Percentiles rank a stretch among this genome's conserved stretches.
phyloP scores from a whole-genome alignment of 92 coral and sea anemone genomes.

The Nematostella vectensis region DNA sequence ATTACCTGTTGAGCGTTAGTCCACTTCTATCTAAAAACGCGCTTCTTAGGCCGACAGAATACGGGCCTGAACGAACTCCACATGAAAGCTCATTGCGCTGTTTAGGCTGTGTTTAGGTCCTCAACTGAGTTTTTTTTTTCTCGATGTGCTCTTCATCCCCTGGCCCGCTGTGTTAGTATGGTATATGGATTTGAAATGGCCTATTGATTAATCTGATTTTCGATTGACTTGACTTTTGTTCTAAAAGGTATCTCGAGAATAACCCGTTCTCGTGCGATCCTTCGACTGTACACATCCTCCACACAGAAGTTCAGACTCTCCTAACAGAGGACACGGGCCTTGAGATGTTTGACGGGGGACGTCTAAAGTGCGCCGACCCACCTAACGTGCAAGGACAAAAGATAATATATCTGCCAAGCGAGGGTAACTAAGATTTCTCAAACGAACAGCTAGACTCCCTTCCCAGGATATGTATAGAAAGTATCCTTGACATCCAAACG shows the following conservation, averaged over 20 bases:
- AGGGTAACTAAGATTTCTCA: conserved; percentile 1
- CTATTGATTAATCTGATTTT: neutral
- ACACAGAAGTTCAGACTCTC: conserved; percentile 20
- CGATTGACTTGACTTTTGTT: neutral
- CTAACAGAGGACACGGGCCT: conserved; percentile 16
- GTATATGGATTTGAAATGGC: neutral
- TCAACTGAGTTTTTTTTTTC: too few relatives aligned
- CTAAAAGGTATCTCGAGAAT: conserved; percentile 24
- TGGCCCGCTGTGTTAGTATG: neutral
- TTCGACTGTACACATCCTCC: conserved; percentile 7
- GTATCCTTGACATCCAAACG: too few relatives aligned
- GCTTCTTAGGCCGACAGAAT: too few relatives aligned
- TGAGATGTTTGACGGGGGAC: conserved; percentile 42
- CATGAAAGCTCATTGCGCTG: too few relatives aligned
- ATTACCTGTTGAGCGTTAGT: too few relatives aligned
- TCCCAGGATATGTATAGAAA: too few relatives aligned
- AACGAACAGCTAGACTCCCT: too few relatives aligned
- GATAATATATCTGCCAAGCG: neutral
- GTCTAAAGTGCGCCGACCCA: conserved; percentile 35
- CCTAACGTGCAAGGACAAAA: conserved; percentile 32
- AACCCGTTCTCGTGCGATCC: conserved; percentile 51
- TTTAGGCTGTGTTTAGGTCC: too few relatives aligned
- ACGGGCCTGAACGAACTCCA: too few relatives aligned
- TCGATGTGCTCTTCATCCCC: too few relatives aligned
- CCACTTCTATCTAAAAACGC: too few relatives aligned